A percentile compares a stretch with the other conserved stretches of the same genome.
Conservation (phyloP, 2,888 invertebrate genomes). For the Athalia cordata region DNA sequence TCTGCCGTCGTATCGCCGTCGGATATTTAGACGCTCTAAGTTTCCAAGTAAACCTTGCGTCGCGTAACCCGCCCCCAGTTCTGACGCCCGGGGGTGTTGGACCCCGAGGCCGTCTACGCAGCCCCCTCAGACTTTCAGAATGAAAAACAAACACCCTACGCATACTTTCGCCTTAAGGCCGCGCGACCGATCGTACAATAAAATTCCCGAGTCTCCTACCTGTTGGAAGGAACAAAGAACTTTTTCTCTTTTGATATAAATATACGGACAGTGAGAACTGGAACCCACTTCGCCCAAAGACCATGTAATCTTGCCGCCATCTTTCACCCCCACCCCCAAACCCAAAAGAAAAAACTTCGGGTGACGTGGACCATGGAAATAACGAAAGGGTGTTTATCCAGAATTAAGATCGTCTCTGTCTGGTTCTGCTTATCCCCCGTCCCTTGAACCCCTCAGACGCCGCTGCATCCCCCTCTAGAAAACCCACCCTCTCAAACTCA, state of each 20-base stretch:
- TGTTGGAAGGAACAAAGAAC: slow-evolving; percentile 11
- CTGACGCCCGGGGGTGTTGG: background rate
- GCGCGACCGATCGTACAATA: too few species aligned
- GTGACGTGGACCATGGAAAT: slow-evolving; percentile 61
- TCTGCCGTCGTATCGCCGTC: slow-evolving; percentile 17
- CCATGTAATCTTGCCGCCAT: background rate
- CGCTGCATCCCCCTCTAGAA: too few species aligned
- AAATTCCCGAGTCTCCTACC: background rate
- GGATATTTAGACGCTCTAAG: slow-evolving; percentile 46
- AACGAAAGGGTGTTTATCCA: slow-evolving; percentile 72
- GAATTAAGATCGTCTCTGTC: slow-evolving; percentile 62
- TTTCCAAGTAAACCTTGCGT: slow-evolving; percentile 45
- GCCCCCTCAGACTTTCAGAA: background rate
- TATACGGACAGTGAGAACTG: background rate
- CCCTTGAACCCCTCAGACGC: background rate
- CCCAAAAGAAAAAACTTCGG: background rate
- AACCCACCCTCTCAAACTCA: background rate
- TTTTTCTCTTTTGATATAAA: background rate
- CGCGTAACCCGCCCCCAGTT: slow-evolving; percentile 30
- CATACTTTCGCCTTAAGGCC: too few species aligned
- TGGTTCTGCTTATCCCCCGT: background rate
- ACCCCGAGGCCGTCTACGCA: slow-evolving; percentile 21
- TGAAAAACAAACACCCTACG: slow-evolving; percentile 30
- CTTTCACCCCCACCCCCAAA: background rate
- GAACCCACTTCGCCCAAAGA: background rate